phyloP scores from a whole-genome alignment of 2,888 invertebrate genomes.

The Hartigia nigra region DNA sequence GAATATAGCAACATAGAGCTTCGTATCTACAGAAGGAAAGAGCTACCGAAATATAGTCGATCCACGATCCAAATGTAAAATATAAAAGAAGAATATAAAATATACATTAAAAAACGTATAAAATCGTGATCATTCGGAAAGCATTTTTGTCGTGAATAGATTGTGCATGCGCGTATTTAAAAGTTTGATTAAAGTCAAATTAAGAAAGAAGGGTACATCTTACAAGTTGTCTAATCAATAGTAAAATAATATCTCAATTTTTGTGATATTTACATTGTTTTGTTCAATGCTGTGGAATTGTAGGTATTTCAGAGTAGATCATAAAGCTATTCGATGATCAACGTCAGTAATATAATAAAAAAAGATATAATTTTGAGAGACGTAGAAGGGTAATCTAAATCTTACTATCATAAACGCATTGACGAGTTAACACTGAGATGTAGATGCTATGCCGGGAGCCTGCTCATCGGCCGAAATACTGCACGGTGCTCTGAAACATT shows the following conservation, averaged over 20 bases:
- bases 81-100: background rate
- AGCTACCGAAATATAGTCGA: background rate
- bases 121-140: background rate
- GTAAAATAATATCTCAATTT: background rate
- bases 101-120: background rate
- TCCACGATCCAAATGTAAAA: background rate
- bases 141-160: background rate
- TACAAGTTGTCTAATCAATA: background rate
- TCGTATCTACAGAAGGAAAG: background rate
- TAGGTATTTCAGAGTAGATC: background rate
- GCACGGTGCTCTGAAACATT: conserved; percentile 53
- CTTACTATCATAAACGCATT: conserved; percentile 14
- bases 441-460: conserved; percentile 59
- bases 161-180: background rate
- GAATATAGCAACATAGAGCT: background rate
- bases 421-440: conserved; percentile 36
- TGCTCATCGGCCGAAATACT: conserved; percentile 64
- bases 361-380: conserved; percentile 1
- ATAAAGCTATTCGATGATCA: background rate
- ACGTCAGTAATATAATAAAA: background rate
- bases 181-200: background rate
- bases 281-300: background rate
- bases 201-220: background rate
- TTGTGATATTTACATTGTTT: background rate
- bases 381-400: background rate